A percentile compares a stretch with the other conserved stretches of the same genome.
Conservation (phyloP, 2,113 vertebrate genomes). For the Halichoerus grypus region DNA sequence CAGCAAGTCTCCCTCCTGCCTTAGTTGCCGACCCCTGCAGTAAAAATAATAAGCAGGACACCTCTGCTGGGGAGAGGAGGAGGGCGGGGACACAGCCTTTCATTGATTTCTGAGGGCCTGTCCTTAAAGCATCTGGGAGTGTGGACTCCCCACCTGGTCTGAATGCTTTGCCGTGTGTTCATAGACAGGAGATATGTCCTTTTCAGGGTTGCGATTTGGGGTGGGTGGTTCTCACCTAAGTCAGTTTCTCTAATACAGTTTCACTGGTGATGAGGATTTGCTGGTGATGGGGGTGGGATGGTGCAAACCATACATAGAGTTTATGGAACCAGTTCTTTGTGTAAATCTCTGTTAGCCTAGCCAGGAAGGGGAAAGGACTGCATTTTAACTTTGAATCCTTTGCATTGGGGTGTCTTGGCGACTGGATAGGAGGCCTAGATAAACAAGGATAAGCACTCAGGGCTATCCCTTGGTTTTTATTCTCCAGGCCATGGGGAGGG, state of each 20-base stretch:
- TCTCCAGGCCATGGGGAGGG: background rate
- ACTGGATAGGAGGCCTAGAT: background rate
- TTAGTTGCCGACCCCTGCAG: background rate
- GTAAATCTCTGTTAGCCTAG: background rate
- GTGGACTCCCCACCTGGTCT: background rate
- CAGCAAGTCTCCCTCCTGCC: background rate
- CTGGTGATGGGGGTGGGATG: too few relatives aligned
- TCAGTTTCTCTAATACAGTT: background rate
- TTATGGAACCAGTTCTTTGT: background rate
- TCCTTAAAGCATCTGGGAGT: background rate
- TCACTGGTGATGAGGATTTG: accelerated
- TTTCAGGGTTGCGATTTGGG: background rate
- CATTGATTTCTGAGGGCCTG: background rate
- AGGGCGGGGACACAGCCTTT: background rate
- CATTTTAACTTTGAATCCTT: background rate
- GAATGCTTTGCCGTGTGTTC: background rate
- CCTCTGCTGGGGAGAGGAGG: background rate
- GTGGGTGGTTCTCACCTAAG: background rate
- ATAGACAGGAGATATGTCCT: background rate
- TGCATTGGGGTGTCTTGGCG: background rate
- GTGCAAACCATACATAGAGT: background rate
- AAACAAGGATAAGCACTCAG: background rate
- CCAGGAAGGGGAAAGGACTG: background rate
- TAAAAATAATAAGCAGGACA: background rate
- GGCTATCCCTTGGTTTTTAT: background rate